A percentile compares a stretch with the other conserved stretches of the same genome.
Evolutionary conservation across 1,140 invertebrate genomes (phyloP).

Genomic region (Tigriopus japonicus): DNA sequence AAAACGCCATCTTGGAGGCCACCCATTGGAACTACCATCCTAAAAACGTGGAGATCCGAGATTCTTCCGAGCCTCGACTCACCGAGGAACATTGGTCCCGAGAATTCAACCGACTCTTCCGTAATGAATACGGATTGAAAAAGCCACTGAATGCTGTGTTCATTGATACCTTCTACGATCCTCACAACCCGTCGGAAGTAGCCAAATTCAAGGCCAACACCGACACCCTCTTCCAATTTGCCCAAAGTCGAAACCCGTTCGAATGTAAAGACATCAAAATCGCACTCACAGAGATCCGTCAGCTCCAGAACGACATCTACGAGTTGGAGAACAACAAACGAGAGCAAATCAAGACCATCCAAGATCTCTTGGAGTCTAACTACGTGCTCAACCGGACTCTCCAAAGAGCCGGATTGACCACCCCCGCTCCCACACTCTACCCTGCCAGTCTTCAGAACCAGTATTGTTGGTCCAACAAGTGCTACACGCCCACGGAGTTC

Average conservation of each 20-base stretch:
- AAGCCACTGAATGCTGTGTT: slow-evolving; percentile 1
- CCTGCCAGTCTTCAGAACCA: slow-evolving; percentile 8
- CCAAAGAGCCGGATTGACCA: background rate
- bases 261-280: slow-evolving; percentile 14
- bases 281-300: slow-evolving; percentile 12
- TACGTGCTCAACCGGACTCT: background rate
- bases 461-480: slow-evolving; percentile 3
- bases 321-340: background rate
- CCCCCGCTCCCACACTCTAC: background rate
- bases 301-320: background rate
- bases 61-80: background rate
- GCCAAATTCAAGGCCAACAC: background rate
- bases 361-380: background rate
- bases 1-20: slow-evolving; percentile 13
- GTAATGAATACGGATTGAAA: background rate
- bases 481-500: slow-evolving; percentile 15
- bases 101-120: slow-evolving; percentile 1
- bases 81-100: background rate
- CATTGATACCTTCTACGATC: slow-evolving; percentile 13
- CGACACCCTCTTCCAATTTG: background rate
- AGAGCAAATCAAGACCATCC: background rate
- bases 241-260: slow-evolving; percentile 2
- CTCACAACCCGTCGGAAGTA: background rate
- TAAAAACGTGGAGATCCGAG: background rate
- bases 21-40: slow-evolving; percentile 9